These are phyloP conservation scores for Urocolius indicus DNA, from an alignment of 2,113 vertebrate species.

Conservation along the genomic window DNA sequence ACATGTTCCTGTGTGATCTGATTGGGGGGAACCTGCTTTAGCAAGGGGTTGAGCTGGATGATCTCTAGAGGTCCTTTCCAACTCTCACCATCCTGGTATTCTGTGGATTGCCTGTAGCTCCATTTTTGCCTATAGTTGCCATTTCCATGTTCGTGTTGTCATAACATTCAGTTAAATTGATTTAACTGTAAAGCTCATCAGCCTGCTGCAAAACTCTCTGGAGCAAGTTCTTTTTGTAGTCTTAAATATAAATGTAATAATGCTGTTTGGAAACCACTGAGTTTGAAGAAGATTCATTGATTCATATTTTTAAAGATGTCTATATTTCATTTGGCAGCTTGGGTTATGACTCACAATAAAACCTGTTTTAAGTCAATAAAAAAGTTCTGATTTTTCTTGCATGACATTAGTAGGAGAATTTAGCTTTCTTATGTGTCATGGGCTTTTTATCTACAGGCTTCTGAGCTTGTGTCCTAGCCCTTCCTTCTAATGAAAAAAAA, in stretches of 20 bases:
- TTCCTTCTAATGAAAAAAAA: not conserved
- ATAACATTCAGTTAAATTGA: not conserved
- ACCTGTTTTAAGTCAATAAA: not conserved
- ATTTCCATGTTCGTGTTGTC: not conserved
- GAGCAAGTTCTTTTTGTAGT: not conserved
- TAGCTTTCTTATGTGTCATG: not conserved
- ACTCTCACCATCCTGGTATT: too few relatives aligned
- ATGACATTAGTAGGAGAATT: not conserved
- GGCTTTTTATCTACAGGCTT: not conserved
- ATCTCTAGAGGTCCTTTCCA: too few relatives aligned
- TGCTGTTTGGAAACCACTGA: not conserved
- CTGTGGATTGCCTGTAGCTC: not conserved
- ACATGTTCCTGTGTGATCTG: too few relatives aligned
- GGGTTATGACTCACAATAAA: not conserved
- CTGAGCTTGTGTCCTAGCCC: not conserved
- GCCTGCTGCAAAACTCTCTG: not conserved
- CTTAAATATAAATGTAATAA: constrained; percentile 5
- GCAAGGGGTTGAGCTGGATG: too few relatives aligned
- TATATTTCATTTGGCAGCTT: not conserved
- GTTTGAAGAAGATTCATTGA: constrained; percentile 3
- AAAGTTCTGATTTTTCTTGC: not conserved
- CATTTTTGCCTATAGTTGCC: not conserved
- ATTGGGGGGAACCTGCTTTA: too few relatives aligned
- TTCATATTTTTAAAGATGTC: not conserved
- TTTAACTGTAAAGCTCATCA: constrained; percentile 11